Evolutionary conservation across 2,113 vertebrate species (phyloP), one percentile per base, ranked within the genome.

Genomic region (Oceanodroma tethys): DNA sequence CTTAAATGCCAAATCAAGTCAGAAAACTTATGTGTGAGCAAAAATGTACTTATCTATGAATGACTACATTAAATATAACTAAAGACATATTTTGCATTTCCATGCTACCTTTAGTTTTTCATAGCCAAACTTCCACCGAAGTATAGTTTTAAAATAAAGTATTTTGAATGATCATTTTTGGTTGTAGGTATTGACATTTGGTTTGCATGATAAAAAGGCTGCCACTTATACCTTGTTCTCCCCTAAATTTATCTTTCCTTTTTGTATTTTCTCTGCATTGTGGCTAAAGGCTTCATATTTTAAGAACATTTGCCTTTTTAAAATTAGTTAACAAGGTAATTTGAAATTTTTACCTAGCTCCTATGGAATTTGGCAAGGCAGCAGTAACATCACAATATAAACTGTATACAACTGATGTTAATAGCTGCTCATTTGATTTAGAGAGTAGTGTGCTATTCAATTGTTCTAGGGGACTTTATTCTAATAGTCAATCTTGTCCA

Each of bases 301-400:
- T 29, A 40, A 78, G 59, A 81, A 73, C 27, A 56, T 43, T 75
- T 76, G 63, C 53, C 56, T 73, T 19, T 81, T 85, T 70, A 68
- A 47, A 88, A 91, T 81, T 56, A 78, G 93, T 92, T 92, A 93
- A 79, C 43, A 79, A 94, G 85, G 71, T 94, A 80, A 93, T 25
- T 56, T 91, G 87, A 81, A 95, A 92, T 84, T 55, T 72, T 83
- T 50, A 50, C n/a, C 36, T 88, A 63, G 81, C 60, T 91, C 73
- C 79, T 65, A 25, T 68, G 72, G 48, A 50, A 87, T 68, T 72
- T 95, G 84, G 84, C 60, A 93, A 91, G 75, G 73, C 36, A 81
- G 94, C 52, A 88, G 43, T 45, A 55, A 38, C 50, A 91, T 50
- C 56, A 29, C 32, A 5, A 30, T n/a, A 30, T 81, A 80, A 95